Evolutionary conservation across 2,888 invertebrate species (phyloP).

Genomic region (Branchipolynoe longqiensis): DNA sequence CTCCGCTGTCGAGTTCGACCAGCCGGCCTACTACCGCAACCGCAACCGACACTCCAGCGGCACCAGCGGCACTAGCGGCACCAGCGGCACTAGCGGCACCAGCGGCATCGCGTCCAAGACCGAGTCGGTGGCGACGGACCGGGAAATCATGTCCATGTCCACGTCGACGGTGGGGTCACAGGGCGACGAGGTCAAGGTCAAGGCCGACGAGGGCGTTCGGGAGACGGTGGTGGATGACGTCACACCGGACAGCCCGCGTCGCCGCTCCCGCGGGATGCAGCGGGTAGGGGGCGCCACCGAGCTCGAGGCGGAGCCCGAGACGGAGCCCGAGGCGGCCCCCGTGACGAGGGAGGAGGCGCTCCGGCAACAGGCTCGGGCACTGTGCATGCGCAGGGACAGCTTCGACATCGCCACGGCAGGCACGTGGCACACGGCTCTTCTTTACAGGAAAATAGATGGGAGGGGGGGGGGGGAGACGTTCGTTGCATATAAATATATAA

Average conservation of each 20-base stretch:
- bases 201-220: conserved; percentile 29
- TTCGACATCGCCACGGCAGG: conserved; percentile 23
- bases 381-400: background rate
- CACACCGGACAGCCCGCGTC: background rate
- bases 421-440: too few relatives aligned
- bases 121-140: background rate
- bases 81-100: background rate
- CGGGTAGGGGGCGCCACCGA: background rate
- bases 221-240: conserved; percentile 39
- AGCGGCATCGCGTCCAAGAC: conserved; percentile 48
- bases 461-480: too few relatives aligned
- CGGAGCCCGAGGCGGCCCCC: background rate
- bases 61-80: background rate
- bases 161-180: conserved; percentile 23
- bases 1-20: conserved; percentile 50
- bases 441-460: too few relatives aligned
- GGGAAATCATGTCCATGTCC: conserved; percentile 31
- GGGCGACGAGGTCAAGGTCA: conserved; percentile 46
- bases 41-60: conserved; percentile 37
- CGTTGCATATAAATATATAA: too few relatives aligned
- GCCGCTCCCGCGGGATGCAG: background rate
- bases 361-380: background rate
- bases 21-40: background rate
- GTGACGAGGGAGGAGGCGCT: background rate
- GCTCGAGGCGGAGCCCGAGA: background rate